These are phyloP conservation scores for Galaxias olidus DNA, from an alignment of 2,797 vertebrate genomes.

Conservation along the genomic window DNA sequence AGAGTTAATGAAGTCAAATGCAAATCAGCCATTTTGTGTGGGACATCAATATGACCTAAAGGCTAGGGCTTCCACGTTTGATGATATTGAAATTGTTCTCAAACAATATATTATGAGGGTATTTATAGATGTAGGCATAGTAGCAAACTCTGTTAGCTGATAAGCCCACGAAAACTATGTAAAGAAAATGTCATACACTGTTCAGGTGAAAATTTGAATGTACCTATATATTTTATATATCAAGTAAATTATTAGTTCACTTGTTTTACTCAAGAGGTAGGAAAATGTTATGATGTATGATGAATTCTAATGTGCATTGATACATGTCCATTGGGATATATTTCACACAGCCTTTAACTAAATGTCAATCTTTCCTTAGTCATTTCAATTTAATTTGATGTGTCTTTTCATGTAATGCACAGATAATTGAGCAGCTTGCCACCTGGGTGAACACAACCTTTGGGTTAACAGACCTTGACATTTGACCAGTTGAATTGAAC, in stretches of 20 bases:
- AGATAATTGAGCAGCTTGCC: background rate
- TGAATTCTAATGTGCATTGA: too few relatives aligned
- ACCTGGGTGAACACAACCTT: conserved; percentile 5
- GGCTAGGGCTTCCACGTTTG: conserved; percentile 31
- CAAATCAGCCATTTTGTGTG: conserved; percentile 27
- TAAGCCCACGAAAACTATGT: too few relatives aligned
- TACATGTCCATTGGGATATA: too few relatives aligned
- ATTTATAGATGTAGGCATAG: conserved; percentile 6
- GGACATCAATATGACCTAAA: conserved; percentile 17
- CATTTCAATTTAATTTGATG: background rate
- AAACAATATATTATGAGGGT: conserved; percentile 14
- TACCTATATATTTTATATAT: too few relatives aligned
- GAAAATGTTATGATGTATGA: too few relatives aligned
- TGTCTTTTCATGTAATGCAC: conserved; percentile 16
- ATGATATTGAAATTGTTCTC: conserved; percentile 28
- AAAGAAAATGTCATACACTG: too few relatives aligned
- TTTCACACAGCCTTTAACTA: background rate
- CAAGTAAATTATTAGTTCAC: too few relatives aligned
- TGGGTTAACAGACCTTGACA: conserved; percentile 24
- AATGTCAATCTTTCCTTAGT: background rate
- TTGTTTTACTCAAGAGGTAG: too few relatives aligned
- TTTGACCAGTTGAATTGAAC: conserved; percentile 15
- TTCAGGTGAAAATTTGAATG: too few relatives aligned
- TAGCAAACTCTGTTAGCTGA: too few relatives aligned
- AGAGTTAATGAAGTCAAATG: conserved; percentile 47